Evolutionary conservation across 2,113 vertebrate genomes (phyloP).

Genomic region (Ariopsis seemanni): DNA sequence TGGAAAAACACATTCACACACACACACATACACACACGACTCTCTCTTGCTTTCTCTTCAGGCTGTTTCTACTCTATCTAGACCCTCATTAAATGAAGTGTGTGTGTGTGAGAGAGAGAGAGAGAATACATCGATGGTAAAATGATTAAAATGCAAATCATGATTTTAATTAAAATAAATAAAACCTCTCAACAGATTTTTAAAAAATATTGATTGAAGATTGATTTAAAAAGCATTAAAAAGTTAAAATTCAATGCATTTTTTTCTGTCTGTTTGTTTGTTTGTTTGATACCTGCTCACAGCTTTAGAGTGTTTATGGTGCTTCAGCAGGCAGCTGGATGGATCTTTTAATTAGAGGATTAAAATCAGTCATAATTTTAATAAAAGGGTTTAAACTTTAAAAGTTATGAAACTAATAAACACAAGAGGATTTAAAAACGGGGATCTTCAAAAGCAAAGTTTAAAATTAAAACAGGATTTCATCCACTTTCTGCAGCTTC

Average conservation of each 20-base stretch:
- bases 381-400: background rate
- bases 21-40: conserved; percentile 1
- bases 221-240: background rate
- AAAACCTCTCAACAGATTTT: background rate
- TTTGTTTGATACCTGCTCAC: background rate
- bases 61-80: conserved; percentile 37
- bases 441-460: no score
- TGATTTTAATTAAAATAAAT: background rate
- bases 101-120: conserved; percentile 16
- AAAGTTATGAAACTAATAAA: conserved; percentile 25
- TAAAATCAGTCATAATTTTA: no score
- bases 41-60: conserved; percentile 19
- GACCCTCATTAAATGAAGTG: conserved; percentile 11
- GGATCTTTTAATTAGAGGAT: no score
- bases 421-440: background rate
- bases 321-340: no score
- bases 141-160: background rate
- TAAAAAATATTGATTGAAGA: background rate
- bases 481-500: background rate
- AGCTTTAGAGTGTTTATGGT: background rate
- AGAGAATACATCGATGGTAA: background rate
- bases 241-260: background rate
- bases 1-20: conserved; percentile 22
- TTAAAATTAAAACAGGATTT: background rate
- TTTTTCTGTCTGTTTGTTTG: background rate